Conservation (phyloP, 2,113 vertebrate species). For the Machaerirhynchus nigripectus region DNA sequence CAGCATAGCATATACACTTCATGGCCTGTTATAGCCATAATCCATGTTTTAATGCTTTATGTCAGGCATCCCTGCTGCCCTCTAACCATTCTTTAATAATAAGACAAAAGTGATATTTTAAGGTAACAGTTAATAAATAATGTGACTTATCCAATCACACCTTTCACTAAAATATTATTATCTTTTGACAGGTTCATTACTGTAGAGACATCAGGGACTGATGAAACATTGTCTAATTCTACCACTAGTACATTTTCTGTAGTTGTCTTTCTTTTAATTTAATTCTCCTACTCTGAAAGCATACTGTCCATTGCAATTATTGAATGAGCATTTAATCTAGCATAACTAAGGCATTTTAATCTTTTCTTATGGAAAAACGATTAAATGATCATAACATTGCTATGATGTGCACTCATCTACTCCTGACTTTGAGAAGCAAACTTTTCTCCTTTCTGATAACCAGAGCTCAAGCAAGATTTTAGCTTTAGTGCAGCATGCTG, state of each 20-base stretch:
- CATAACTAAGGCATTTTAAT: constrained; percentile 81
- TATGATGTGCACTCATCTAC: constrained; percentile 65
- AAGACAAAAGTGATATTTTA: constrained; percentile 87
- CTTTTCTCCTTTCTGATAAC: constrained; percentile 60
- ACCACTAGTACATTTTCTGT: constrained; percentile 76
- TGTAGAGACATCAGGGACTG: constrained; percentile 68
- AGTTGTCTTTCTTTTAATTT: constrained; percentile 84
- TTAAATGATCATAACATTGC: constrained; percentile 73
- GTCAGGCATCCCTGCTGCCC: constrained; percentile 77
- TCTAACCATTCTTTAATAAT: constrained; percentile 77
- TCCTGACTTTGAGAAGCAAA: constrained; percentile 59
- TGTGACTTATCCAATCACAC: constrained; percentile 85
- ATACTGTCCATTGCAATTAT: constrained; percentile 87
- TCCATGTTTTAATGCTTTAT: constrained; percentile 79
- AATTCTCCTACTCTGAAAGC: constrained; percentile 84
- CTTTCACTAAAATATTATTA: constrained; percentile 85
- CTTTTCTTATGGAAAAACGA: constrained; percentile 75
- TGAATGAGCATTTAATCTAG: constrained; percentile 78
- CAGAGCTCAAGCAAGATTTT: constrained; percentile 19
- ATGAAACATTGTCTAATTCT: constrained; percentile 80
- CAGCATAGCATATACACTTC: neutral
- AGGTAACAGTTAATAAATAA: constrained; percentile 89
- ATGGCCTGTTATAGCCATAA: constrained; percentile 55
- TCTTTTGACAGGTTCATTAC: constrained; percentile 96
- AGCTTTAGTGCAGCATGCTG: neutral